Conservation (phyloP, 2,888 invertebrate species). For the Automeris io region DNA sequence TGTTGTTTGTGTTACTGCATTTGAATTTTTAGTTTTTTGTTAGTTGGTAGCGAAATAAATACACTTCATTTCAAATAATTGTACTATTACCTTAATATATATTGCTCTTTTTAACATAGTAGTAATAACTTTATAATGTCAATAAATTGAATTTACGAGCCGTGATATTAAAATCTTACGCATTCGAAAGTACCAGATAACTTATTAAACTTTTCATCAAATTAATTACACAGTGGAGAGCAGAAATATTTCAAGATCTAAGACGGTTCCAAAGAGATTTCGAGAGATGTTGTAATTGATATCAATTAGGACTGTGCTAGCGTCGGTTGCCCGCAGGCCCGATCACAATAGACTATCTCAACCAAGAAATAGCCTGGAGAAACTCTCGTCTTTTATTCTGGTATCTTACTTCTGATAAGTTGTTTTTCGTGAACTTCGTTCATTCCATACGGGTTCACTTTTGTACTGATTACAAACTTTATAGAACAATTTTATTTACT, state of each 20-base stretch:
- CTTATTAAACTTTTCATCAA: slow-evolving; percentile 34
- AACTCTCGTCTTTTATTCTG: slow-evolving; percentile 9
- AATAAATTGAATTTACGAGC: slow-evolving; percentile 4
- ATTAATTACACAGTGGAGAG: slow-evolving; percentile 29
- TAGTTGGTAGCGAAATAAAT: too few relatives aligned
- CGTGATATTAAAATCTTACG: slow-evolving; percentile 4
- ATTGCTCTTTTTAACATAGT: neutral
- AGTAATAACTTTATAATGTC: neutral
- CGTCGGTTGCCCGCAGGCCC: slow-evolving; percentile 37
- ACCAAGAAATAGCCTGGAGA: slow-evolving; percentile 33
- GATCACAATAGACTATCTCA: slow-evolving; percentile 44
- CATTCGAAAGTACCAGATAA: slow-evolving; percentile 8
- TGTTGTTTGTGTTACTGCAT: too few relatives aligned
- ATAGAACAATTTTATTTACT: slow-evolving; percentile 12
- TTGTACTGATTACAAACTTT: slow-evolving; percentile 25
- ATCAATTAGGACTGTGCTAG: slow-evolving; percentile 54
- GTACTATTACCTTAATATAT: neutral
- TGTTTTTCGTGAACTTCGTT: slow-evolving; percentile 28
- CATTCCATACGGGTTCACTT: slow-evolving; percentile 20
- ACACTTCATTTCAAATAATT: too few relatives aligned
- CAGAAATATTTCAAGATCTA: slow-evolving; percentile 35
- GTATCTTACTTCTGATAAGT: slow-evolving; percentile 43
- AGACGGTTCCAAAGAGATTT: slow-evolving; percentile 45
- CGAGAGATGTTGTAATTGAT: slow-evolving; percentile 57
- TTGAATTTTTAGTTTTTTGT: too few relatives aligned